Base-by-base conservation (phyloP, 2,113 vertebrate species). In the Passer domesticus region DNA sequence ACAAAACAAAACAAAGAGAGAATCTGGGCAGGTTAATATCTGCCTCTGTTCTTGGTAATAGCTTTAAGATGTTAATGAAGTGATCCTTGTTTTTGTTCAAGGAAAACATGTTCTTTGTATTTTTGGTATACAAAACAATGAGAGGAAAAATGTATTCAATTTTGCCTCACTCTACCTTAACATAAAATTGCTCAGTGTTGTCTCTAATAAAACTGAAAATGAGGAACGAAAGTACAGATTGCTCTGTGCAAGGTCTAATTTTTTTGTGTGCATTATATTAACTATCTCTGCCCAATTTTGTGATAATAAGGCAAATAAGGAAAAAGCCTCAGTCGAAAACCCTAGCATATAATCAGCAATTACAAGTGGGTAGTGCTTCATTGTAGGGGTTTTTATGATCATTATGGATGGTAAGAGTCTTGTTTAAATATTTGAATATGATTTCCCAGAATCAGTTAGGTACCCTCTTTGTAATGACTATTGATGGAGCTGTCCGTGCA, bases 351-450 rank as follows among this genome's bases (percentile, higher is more conserved):
- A 92, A 90, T 74, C 87, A 91, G 76, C 73, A 93, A 93, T 96
- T 94, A 74, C 72, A 90, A 91, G 28, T 55, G 27, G 72, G 66
- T 74, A 94, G 87, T 95, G 72, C 88, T 96, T 86, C 52, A 52
- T 67, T 90, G 83, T 64, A 83, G 59, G 33, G 62, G n/a, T 83
- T 95, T 97, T 96, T 92, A 91, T 1, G 1, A 78, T 94, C 79
- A 94, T 96, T 91, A 96, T 68, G 88, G 85, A 94, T 80, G 64
- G 68, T 70, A 93, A 94, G 66, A 85, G 90, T 90, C 90, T 80
- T 88, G 82, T 80, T 97, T 95, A 96, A 96, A 95, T 94, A 96
- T 97, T 93, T 93, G 94, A 95, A 92, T 95, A 89, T 81, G 39
- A 87, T 95, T 97, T 94, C 95, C 73, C 66, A 76, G 96, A 96